These are phyloP conservation scores for Rhopilema esculentum DNA, from an alignment of 30 jellyfish, hydroid and myxozoan species.

Conservation along the genomic window DNA sequence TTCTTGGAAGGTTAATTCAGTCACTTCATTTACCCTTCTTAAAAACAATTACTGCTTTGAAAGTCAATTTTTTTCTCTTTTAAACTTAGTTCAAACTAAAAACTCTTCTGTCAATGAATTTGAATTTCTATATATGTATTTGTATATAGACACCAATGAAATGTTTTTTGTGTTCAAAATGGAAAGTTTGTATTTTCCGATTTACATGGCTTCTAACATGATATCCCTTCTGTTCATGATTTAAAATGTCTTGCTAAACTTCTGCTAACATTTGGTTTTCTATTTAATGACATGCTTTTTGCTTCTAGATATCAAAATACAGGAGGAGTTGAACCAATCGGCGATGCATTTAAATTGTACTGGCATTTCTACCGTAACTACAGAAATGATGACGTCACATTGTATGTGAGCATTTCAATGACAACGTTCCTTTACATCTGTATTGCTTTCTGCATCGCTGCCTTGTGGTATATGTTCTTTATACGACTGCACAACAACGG, in stretches of 20 bases:
- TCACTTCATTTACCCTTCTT: background rate
- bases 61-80: background rate
- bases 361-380: slow-evolving; percentile 94
- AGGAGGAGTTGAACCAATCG: slow-evolving; percentile 87
- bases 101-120: too few species aligned
- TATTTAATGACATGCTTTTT: background rate
- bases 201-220: too few species aligned
- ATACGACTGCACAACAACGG: slow-evolving; percentile 92
- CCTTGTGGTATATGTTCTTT: slow-evolving; percentile 86
- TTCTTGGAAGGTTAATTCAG: slow-evolving; percentile 81
- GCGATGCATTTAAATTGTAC: slow-evolving; percentile 95
- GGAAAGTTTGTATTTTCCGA: too few species aligned
- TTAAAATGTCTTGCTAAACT: background rate
- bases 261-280: background rate
- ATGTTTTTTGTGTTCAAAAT: too few species aligned
- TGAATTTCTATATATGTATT: too few species aligned
- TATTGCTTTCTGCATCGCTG: slow-evolving; percentile 69
- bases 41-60: background rate
- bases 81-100: background rate
- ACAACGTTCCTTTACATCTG: slow-evolving; percentile 82
- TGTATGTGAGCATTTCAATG: slow-evolving; percentile 84
- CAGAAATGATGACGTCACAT: slow-evolving; percentile 83
- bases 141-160: too few species aligned
- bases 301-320: slow-evolving; percentile 50
- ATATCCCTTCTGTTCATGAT: too few species aligned